A percentile compares a stretch with the other conserved stretches of the same genome.
Evolutionary conservation across 2,888 invertebrate species (phyloP).

Genomic region (Cephus pygmeus): DNA sequence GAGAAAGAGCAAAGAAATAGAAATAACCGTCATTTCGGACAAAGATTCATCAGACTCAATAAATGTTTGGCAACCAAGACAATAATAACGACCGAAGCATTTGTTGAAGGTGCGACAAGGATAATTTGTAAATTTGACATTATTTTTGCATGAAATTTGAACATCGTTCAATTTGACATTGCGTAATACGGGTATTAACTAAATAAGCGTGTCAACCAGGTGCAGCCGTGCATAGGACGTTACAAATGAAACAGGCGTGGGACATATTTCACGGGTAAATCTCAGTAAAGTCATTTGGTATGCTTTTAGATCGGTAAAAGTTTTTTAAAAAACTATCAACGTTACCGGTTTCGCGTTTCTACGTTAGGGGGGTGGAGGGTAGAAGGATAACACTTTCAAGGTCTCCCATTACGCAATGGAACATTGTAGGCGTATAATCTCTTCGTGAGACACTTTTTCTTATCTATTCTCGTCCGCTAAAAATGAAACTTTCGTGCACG

Average conservation of each 20-base stretch:
- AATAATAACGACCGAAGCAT: neutral
- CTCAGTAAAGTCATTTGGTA: neutral
- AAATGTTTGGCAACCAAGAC: slow-evolving; percentile 24
- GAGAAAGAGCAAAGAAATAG: neutral
- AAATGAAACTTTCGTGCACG: neutral
- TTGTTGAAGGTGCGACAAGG: neutral
- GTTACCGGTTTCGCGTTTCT: neutral
- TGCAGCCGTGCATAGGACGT: neutral
- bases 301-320: neutral
- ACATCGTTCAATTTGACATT: neutral
- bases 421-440: neutral
- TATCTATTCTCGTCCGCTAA: slow-evolving; percentile 3
- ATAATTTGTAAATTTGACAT: neutral
- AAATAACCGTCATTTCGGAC: slow-evolving; percentile 1
- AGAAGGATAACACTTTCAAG: neutral
- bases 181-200: neutral
- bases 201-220: neutral
- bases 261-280: neutral
- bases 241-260: neutral
- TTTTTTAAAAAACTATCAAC: neutral
- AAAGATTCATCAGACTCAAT: slow-evolving; percentile 33
- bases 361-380: neutral
- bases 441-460: neutral
- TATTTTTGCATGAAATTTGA: neutral
- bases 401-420: neutral